A percentile compares a stretch with the other conserved stretches of the same genome.
Evolutionary conservation across 2,797 vertebrate genomes (phyloP).

Genomic region (Allobates femoralis): DNA sequence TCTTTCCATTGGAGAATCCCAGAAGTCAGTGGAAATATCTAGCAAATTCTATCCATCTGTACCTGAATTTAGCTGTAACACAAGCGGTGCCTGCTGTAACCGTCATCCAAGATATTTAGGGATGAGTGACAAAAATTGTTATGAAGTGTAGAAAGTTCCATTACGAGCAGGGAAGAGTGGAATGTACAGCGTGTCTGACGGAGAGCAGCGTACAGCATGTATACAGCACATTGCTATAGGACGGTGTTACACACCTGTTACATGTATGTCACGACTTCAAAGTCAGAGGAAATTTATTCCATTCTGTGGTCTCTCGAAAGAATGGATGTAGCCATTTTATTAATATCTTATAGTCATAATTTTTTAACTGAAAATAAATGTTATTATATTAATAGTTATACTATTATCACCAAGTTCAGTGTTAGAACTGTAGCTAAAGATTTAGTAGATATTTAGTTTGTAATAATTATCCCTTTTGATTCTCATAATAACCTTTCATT

Average conservation of each 20-base stretch:
- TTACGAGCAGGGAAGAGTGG: neutral
- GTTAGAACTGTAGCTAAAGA: neutral
- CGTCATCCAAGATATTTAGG: neutral
- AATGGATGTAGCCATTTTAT: neutral
- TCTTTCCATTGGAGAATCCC: neutral
- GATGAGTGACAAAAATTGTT: neutral
- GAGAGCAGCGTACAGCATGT: neutral
- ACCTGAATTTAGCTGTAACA: neutral
- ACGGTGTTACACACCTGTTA: neutral
- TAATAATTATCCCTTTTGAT: neutral
- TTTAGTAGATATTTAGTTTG: too few species aligned
- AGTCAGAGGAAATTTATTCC: conserved; percentile 2
- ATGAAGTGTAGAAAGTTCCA: neutral
- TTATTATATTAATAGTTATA: too few species aligned
- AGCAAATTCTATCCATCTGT: neutral
- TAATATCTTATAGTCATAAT: neutral
- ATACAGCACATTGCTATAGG: neutral
- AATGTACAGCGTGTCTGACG: neutral
- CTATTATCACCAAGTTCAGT: neutral
- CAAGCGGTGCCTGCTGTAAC: neutral
- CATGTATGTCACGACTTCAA: neutral
- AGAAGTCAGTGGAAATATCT: neutral
- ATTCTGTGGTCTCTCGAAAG: neutral
- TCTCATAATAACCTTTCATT: neutral
- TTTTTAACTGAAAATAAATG: neutral